These are phyloP conservation scores for Rhinogobius similis DNA, from an alignment of 2,113 vertebrate species.

Conservation along the genomic window DNA sequence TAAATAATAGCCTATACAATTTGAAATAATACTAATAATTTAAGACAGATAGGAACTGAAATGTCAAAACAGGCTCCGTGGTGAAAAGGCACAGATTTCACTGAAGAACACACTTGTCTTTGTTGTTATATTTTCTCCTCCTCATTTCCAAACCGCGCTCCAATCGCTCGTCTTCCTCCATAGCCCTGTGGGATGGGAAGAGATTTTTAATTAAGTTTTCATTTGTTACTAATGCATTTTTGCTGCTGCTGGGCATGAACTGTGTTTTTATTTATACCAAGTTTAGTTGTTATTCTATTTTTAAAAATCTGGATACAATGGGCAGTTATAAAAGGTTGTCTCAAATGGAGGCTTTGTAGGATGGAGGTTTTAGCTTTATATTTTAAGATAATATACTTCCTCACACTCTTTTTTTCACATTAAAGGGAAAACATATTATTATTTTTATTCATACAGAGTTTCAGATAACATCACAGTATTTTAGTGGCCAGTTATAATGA, in stretches of 20 bases:
- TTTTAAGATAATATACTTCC: no score
- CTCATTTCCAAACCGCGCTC: constrained; percentile 85
- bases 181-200: constrained; percentile 72
- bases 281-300: neutral
- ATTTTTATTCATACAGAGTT: no score
- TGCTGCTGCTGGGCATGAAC: no score
- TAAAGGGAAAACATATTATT: no score
- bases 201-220: neutral
- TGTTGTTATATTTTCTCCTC: constrained; percentile 82
- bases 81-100: constrained; percentile 66
- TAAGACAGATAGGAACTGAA: constrained; percentile 31
- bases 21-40: constrained; percentile 30
- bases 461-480: no score
- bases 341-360: no score
- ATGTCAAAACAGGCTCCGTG: neutral
- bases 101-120: constrained; percentile 86
- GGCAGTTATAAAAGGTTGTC: neutral
- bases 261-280: neutral
- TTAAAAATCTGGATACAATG: neutral
- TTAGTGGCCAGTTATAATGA: no score
- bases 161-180: constrained; percentile 88
- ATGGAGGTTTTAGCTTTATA: no score
- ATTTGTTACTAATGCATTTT: neutral
- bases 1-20: constrained; percentile 52
- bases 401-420: no score